Base-by-base conservation (phyloP, 1,140 invertebrate species). In the Stratiolaelaps scimitus region DNA sequence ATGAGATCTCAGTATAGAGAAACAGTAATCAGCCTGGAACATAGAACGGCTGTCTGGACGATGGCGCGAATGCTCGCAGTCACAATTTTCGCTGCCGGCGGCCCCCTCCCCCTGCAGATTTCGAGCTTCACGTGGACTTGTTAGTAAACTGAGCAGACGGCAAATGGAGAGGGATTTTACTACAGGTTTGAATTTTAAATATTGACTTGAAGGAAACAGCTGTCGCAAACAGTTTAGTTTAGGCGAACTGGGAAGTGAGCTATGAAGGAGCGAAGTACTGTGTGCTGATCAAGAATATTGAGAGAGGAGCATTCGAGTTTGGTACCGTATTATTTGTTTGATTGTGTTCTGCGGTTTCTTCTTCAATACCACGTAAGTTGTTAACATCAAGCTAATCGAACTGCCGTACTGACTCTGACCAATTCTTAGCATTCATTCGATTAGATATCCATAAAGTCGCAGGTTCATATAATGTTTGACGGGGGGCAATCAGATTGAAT, bases 101-200 rank as follows among this genome's bases (percentile, higher is more conserved):
- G 26, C 26, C 23, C 26, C 26, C 53, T 23, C 13, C 13, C 44
- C 13, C n/a, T 45, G 47, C 26, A 6, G 47, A 48, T 20, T 20
- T 28, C 53, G 23, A 26, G 4, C 26, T 23, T 60, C 53, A 60
- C 53, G 53, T 60, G 53, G 26, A 26, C 26, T 60, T 60, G 53
- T 60, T 60, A 19, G 34, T 34, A 17, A 1, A 20, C 13, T 5
- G 23, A 60, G 53, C 53, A 60, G 53, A 60, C 53, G 15, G 34
- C 34, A 2, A 26, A 23, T 60, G 15, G 53, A 60, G 23, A 60
- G 53, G 53, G 34, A 34, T 26, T 29, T 17, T 29, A 20, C 13
- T 60, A 17, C 10, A 34, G 26, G 34, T 60, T 60, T 34, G 26
- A 17, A 20, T 17, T 23, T 60, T 26, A 15, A 1, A 26, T 23